These are phyloP conservation scores for Galago senegalensis DNA, from an alignment of 2,797 vertebrate species.

Conservation along the genomic window DNA sequence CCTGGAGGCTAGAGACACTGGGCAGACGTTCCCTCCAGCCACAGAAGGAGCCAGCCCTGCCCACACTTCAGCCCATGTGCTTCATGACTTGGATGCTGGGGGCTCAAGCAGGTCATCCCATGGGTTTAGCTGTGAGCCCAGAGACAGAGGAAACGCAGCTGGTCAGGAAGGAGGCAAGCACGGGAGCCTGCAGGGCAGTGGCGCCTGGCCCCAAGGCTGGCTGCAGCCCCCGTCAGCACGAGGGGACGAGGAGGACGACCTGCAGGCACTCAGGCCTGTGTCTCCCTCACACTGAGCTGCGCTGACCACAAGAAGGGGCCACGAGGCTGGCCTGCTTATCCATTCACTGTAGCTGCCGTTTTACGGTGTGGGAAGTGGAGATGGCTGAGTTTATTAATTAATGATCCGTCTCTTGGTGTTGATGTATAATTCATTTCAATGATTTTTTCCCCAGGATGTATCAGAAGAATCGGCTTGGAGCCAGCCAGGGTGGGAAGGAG, in stretches of 20 bases:
- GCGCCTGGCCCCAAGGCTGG: fast-evolving
- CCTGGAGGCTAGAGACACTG: neutral
- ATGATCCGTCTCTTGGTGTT: neutral
- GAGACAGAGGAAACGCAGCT: neutral
- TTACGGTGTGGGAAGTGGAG: fast-evolving
- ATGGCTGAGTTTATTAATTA: neutral
- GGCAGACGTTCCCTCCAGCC: fast-evolving
- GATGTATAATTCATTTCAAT: neutral
- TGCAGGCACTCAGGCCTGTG: fast-evolving
- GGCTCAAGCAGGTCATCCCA: neutral
- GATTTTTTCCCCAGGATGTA: neutral
- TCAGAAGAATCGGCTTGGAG: fast-evolving
- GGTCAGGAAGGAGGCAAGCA: fast-evolving
- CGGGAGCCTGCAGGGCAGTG: fast-evolving
- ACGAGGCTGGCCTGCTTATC: neutral
- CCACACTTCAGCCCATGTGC: fast-evolving
- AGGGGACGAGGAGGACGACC: fast-evolving
- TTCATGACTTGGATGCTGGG: neutral
- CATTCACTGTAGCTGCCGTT: neutral
- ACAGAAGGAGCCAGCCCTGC: neutral
- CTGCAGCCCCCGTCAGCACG: fast-evolving
- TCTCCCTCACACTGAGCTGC: neutral
- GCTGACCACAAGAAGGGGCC: fast-evolving
- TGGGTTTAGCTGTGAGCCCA: neutral
- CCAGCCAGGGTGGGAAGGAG: neutral